A percentile compares a stretch with the other conserved stretches of the same genome.
Conservation (phyloP, 2,113 vertebrate species). For the Perca fluviatilis region DNA sequence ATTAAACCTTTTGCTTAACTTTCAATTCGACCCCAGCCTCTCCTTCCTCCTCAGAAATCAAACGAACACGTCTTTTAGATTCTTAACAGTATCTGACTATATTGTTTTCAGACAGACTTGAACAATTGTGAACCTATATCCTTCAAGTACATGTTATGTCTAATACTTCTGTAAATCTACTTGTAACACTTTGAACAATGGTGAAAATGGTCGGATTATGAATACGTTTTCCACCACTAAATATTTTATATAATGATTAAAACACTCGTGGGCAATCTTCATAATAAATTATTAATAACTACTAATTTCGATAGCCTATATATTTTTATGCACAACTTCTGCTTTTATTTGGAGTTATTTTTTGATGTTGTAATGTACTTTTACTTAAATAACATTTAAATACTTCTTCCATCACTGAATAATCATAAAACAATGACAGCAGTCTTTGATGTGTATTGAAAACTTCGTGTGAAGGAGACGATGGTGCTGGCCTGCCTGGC, state of each 20-base stretch:
- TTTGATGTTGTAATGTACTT: neutral
- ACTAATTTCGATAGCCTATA: too few relatives aligned
- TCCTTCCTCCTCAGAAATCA: too few relatives aligned
- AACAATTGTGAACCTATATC: neutral
- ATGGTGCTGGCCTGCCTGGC: neutral
- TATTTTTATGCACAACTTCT: neutral
- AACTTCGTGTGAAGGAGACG: slow-evolving; percentile 17
- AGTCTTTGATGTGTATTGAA: neutral
- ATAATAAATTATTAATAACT: too few relatives aligned
- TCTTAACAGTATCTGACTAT: too few relatives aligned
- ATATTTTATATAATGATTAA: too few relatives aligned
- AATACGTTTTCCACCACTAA: neutral
- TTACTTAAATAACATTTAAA: neutral
- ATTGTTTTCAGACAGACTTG: neutral
- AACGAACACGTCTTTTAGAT: too few relatives aligned
- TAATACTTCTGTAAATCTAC: neutral
- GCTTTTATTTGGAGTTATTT: neutral
- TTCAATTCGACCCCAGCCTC: too few relatives aligned
- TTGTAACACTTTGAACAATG: neutral
- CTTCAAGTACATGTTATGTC: neutral
- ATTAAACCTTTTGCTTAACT: too few relatives aligned
- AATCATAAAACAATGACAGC: neutral
- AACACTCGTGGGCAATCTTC: too few relatives aligned
- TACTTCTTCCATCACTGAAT: neutral
- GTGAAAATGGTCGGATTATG: neutral